Base-by-base conservation (phyloP, 2,797 vertebrate species). In the Catharus ustulatus region DNA sequence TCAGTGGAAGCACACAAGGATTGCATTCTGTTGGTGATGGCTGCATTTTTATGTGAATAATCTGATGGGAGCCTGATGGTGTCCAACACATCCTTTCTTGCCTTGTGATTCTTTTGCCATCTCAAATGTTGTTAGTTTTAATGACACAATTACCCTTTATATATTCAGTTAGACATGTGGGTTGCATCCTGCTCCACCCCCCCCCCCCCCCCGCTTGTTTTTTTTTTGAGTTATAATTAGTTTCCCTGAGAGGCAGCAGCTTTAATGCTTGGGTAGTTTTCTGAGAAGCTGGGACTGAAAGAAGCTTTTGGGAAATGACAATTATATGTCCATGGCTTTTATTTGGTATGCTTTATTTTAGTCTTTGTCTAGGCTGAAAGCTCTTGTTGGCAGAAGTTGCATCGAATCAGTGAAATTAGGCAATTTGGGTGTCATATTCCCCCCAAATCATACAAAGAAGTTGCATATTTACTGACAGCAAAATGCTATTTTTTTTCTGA, bases 231-330 rank as follows among this genome's bases (percentile, higher is more conserved):
- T 92, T 94, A 86, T 94, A 92, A 92, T 94, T 94, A 74, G 43
- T 92, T 94, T 95, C 18, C 89, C 76, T 88, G 69, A 93, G 91
- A 93, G 43, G 77, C 59, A 91, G 57, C 52, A 86, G 76, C 85
- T 89, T 96, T 96, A 93, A 95, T 93, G 92, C 87, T 79, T 92
- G 79, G 87, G 55, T 93, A 95, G 84, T 86, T 97, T 94, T 92
- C 92, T 94, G 89, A 97, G 91, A 93, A 97, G 52, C 73, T 88
- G 74, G 40, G 80, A 49, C 66, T 88, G 59, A 93, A 92, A 90
- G 73, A 94, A 87, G 74, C 89, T 95, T 93, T 93, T 91, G 80
- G 92, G 76, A 94, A 95, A 93, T 80, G 17, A 87, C 93, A 87
- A 95, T 95, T 93, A 75, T 45, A 87, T 55, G 72, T 76, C 92